Conservation (phyloP, 2,888 invertebrate species). For the Epirrhoe alternata region DNA sequence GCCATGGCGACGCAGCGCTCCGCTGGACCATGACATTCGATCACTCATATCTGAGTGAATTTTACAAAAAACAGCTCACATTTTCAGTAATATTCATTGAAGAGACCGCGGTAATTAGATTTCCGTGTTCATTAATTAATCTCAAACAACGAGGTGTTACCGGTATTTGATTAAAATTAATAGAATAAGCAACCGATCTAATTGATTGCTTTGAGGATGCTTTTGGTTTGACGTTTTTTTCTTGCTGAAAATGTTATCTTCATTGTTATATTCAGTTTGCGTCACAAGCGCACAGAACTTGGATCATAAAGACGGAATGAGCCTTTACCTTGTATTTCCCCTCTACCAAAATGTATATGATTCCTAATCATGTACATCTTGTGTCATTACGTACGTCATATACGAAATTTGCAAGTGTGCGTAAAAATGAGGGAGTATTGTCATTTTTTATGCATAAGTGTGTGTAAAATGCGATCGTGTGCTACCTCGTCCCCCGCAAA, state of each 20-base stretch:
- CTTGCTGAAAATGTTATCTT: not conserved
- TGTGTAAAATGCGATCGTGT: no score
- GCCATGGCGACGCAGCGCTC: slow-evolving; percentile 44
- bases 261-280: no score
- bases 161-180: slow-evolving; percentile 6
- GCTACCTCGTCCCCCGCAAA: no score
- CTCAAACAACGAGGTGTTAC: slow-evolving; percentile 18
- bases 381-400: no score
- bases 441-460: no score
- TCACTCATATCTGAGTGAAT: slow-evolving; percentile 25
- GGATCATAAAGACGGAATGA: no score
- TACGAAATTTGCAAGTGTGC: no score
- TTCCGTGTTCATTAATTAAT: slow-evolving; percentile 20
- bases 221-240: not conserved
- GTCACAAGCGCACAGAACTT: no score
- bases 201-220: not conserved
- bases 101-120: slow-evolving; percentile 7
- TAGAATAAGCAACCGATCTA: slow-evolving; percentile 7
- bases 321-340: no score
- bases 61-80: slow-evolving; percentile 13
- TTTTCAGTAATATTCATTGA: slow-evolving; percentile 15
- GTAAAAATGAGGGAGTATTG: no score
- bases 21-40: slow-evolving; percentile 38
- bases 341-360: no score
- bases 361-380: no score